A percentile compares a stretch with the other conserved stretches of the same genome.
phyloP scores from a whole-genome alignment of 1,140 invertebrate genomes.

The Listronotus bonariensis region DNA sequence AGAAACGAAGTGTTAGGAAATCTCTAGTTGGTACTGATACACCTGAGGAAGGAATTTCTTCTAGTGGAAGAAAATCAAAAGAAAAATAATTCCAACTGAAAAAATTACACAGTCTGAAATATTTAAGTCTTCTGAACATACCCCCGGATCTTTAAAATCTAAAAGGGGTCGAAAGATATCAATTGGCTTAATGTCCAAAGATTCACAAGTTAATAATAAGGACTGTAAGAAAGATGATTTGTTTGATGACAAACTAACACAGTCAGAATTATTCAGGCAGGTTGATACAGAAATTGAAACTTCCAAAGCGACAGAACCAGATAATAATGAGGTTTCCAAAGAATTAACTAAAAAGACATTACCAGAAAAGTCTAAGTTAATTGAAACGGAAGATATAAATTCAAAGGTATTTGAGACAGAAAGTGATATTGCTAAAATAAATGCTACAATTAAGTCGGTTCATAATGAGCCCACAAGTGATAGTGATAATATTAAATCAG shows the following conservation, averaged over 20 bases:
- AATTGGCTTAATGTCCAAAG: too few relatives aligned
- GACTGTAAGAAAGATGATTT: neutral
- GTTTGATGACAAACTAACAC: neutral
- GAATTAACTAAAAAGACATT: neutral
- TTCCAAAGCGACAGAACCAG: neutral
- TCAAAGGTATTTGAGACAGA: neutral
- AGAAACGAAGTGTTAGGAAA: neutral
- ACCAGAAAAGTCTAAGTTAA: neutral
- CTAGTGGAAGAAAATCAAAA: slow-evolving; percentile 1
- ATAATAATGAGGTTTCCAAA: too few relatives aligned
- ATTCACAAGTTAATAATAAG: too few relatives aligned
- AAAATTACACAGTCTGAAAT: slow-evolving; percentile 4
- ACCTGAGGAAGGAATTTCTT: neutral
- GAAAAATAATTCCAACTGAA: slow-evolving; percentile 4
- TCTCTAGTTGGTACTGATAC: neutral
- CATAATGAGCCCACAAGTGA: neutral
- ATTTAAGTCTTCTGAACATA: neutral
- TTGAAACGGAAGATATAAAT: neutral
- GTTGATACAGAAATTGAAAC: neutral
- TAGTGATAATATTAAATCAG: neutral
- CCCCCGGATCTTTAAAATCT: too few relatives aligned
- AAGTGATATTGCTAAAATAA: neutral
- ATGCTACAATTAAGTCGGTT: neutral
- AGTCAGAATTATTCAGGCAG: slow-evolving; percentile 5
- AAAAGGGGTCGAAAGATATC: too few relatives aligned